Base-by-base conservation (phyloP, 2,797 vertebrate species). In the Labeo calbasu region DNA sequence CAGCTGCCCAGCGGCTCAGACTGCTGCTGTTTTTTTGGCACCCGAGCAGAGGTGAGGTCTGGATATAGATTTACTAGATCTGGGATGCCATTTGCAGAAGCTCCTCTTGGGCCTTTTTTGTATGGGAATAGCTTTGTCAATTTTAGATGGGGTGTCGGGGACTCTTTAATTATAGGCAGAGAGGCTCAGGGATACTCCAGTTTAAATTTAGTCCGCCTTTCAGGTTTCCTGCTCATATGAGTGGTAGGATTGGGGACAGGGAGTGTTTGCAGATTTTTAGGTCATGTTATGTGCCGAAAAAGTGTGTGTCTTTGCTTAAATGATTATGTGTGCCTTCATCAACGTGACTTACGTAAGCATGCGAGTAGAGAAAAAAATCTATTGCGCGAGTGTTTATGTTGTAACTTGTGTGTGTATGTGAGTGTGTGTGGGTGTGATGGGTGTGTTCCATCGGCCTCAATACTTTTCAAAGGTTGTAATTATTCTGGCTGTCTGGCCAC, bases 391-490 rank as follows among this genome's bases (percentile, higher is more conserved):
- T 50, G 46, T 48, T 65, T 78, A 32, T 78, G 76, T 65, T 25
- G 68, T 48, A 43, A 51, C 7, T 9, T 76, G 43, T 69, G 55
- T 77, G 68, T 84, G 43, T 72, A 10, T 43, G 75, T 66, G 59
- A 46, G 78, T 72, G 83, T 69, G 73, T 83, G 71, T 84, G 66
- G 73, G 77, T 55, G 69, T 80, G 79, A 82, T 84, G 88, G 87
- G 88, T 87, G 88, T 89, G 87, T 86, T 86, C 84, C 32, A 80
- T 84, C 81, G 79, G 46, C 75, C 85, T 84, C 83, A 68, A 79
- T 79, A 81, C 82, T 87, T 85, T 71, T 76, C 79, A 72, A 82
- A 84, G 87, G 83, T 84, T 87, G 78, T 89, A 90, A 90, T 90
- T 90, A 90, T 85, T 77, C 63, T 87, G 85, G 46, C 87, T 77